A percentile compares a stretch with the other conserved stretches of the same genome.
These are phyloP conservation scores for Bombyx huttoni DNA, from an alignment of 2,888 invertebrate genomes.

Conservation along the genomic window DNA sequence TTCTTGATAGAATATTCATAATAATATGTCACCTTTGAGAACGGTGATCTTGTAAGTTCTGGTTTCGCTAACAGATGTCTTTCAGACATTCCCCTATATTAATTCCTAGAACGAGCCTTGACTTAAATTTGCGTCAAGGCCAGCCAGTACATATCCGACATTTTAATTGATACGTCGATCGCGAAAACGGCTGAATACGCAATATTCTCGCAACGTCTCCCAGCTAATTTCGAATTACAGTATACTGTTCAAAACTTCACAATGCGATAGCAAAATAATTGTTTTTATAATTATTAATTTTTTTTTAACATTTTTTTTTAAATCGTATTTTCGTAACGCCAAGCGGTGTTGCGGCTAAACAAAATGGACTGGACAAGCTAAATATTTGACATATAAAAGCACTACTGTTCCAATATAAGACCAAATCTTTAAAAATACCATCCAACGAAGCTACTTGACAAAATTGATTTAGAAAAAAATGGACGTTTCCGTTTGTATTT, in stretches of 20 bases:
- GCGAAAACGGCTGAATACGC: conserved; percentile 31
- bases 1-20: conserved; percentile 22
- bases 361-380: conserved; percentile 70
- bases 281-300: conserved; percentile 13
- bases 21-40: neutral
- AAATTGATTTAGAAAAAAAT: conserved; percentile 61
- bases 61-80: conserved; percentile 36
- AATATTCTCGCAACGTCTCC: conserved; percentile 29
- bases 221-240: conserved; percentile 19
- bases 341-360: conserved; percentile 63
- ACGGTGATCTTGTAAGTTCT: conserved; percentile 26
- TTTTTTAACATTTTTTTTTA: neutral
- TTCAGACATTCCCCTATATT: conserved; percentile 41
- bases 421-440: conserved; percentile 52
- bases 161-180: conserved; percentile 42
- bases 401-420: conserved; percentile 64
- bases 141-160: conserved; percentile 21
- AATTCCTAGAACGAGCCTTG: conserved; percentile 30
- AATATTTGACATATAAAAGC: conserved; percentile 66
- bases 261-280: conserved; percentile 57
- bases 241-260: conserved; percentile 40
- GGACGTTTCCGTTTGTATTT: conserved; percentile 63
- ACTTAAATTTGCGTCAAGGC: conserved; percentile 40
- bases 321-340: conserved; percentile 23
- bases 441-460: conserved; percentile 65